Evolutionary conservation across 2,797 vertebrate species (phyloP).

Genomic region (Malurus leucopterus): DNA sequence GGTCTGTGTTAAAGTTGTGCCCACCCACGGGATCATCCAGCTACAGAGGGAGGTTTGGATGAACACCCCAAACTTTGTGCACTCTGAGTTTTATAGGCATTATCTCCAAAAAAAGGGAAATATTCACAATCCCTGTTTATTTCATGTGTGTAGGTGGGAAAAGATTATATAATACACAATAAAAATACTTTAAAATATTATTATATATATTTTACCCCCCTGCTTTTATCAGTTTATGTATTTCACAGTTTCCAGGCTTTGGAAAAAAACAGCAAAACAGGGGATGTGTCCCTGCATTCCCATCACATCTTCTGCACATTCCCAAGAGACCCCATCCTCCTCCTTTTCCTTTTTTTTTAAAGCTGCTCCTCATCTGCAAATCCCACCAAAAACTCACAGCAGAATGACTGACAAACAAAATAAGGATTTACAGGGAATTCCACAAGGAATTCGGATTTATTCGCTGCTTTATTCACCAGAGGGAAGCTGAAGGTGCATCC

Average conservation of each 20-base stretch:
- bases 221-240: too few species aligned
- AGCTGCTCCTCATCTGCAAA: background rate
- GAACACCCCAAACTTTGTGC: background rate
- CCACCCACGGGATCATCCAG: rapidly evolving
- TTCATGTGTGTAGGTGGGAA: rapidly evolving
- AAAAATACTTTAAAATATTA: background rate
- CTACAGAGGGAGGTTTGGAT: too few species aligned
- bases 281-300: background rate
- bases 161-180: background rate
- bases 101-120: background rate
- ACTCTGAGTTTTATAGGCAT: too few species aligned
- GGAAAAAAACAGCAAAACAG: background rate
- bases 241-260: background rate
- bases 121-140: too few species aligned
- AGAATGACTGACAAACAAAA: background rate
- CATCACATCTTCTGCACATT: rapidly evolving
- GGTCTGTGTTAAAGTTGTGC: background rate
- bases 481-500: background rate
- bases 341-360: too few species aligned
- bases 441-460: background rate
- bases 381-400: background rate
- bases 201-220: too few species aligned
- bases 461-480: background rate
- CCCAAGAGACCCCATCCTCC: background rate
- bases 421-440: background rate